phyloP scores from a whole-genome alignment of 2,888 invertebrate species.

The Dioctria rufipes region DNA sequence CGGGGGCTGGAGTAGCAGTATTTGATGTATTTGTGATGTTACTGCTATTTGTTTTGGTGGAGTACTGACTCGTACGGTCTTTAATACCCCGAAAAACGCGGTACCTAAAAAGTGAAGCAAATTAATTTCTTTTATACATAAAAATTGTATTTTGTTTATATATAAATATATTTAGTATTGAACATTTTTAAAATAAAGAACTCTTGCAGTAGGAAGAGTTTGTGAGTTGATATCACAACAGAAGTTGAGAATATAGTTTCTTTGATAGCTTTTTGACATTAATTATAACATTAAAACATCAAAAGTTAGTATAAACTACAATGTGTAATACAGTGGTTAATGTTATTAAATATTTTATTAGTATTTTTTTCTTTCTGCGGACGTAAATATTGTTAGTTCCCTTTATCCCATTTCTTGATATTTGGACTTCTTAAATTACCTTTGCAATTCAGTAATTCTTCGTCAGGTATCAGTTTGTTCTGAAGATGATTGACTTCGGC shows the following conservation, averaged over 20 bases:
- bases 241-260: too few species aligned
- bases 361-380: too few species aligned
- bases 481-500: slow-evolving; percentile 33
- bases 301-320: too few species aligned
- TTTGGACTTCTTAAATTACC: slow-evolving; percentile 15
- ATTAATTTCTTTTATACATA: neutral
- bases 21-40: slow-evolving; percentile 66
- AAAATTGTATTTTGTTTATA: slow-evolving; percentile 22
- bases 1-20: slow-evolving; percentile 57
- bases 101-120: slow-evolving; percentile 62
- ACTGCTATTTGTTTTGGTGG: slow-evolving; percentile 69
- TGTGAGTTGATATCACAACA: too few species aligned
- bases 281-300: too few species aligned
- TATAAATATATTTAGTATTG: neutral
- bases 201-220: neutral
- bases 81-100: slow-evolving; percentile 65
- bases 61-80: slow-evolving; percentile 67
- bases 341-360: too few species aligned
- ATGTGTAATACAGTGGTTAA: too few species aligned
- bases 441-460: slow-evolving; percentile 7
- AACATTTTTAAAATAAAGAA: neutral
- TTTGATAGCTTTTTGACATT: too few species aligned
- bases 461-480: slow-evolving; percentile 35
- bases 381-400: neutral
- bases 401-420: neutral